Evolutionary conservation across 2,797 vertebrate genomes (phyloP).

Genomic region (Cynodonichthys magdalenae): DNA sequence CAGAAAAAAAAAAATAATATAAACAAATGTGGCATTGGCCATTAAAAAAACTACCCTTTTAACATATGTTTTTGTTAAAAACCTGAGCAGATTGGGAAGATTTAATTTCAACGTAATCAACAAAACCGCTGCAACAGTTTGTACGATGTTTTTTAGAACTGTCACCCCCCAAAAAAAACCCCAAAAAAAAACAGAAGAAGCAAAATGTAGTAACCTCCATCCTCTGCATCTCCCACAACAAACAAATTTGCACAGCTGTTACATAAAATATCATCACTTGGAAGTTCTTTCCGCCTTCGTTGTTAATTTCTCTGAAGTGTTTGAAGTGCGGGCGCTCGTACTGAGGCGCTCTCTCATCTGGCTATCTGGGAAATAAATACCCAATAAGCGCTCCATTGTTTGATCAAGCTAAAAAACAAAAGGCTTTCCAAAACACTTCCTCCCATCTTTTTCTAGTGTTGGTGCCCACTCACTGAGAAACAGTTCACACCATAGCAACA

Average conservation of each 20-base stretch:
- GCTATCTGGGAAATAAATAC: constrained; percentile 58
- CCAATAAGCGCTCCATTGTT: constrained; percentile 63
- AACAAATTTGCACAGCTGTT: constrained; percentile 39
- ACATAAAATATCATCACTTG: constrained; percentile 35
- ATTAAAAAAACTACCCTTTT: too few relatives aligned
- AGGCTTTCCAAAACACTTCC: constrained; percentile 54
- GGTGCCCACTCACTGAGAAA: constrained; percentile 33
- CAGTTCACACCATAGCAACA: constrained; percentile 31
- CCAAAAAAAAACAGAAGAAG: constrained; percentile 5
- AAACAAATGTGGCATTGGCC: too few relatives aligned
- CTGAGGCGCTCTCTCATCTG: constrained; percentile 45
- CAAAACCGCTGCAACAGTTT: not conserved
- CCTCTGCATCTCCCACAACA: constrained; percentile 12
- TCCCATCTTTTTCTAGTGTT: constrained; percentile 38
- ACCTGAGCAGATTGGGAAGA: constrained; percentile 20
- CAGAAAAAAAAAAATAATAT: too few relatives aligned
- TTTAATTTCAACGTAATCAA: constrained; percentile 16
- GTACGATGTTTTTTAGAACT: not conserved
- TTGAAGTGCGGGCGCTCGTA: constrained; percentile 34
- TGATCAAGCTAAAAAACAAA: constrained; percentile 28
- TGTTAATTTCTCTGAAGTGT: constrained; percentile 29
- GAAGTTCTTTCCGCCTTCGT: constrained; percentile 42
- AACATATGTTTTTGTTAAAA: not conserved
- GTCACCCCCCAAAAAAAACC: not conserved
- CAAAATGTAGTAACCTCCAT: constrained; percentile 2